Conservation (phyloP, 2,888 invertebrate species). For the Ectobius pallidus region DNA sequence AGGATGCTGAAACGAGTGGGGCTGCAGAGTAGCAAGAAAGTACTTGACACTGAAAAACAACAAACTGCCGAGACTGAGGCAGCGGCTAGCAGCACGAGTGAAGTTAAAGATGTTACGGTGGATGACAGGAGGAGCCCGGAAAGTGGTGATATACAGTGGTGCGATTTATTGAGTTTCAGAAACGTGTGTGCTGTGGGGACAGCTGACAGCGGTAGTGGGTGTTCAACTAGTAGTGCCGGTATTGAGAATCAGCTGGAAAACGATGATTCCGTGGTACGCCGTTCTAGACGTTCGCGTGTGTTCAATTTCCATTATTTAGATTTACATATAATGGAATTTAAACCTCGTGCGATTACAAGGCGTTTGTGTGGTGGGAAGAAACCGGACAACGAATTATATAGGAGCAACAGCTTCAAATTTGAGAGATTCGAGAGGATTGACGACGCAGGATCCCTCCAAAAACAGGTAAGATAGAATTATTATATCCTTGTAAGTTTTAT, state of each 20-base stretch:
- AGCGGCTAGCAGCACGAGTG: conserved; percentile 46
- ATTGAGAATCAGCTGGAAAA: conserved; percentile 42
- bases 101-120: conserved; percentile 46
- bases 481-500: too few relatives aligned
- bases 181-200: conserved; percentile 40
- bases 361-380: conserved; percentile 57
- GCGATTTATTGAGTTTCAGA: conserved; percentile 42
- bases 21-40: conserved; percentile 42
- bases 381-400: conserved; percentile 79
- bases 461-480: conserved; percentile 50
- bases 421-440: conserved; percentile 77
- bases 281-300: conserved; percentile 40
- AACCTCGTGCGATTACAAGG: conserved; percentile 67
- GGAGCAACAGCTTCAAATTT: conserved; percentile 88
- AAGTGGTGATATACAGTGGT: conserved; percentile 41
- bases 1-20: conserved; percentile 48
- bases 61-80: conserved; percentile 35
- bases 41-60: conserved; percentile 37
- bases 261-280: conserved; percentile 39
- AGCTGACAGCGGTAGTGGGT: conserved; percentile 31
- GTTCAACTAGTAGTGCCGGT: conserved; percentile 2
- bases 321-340: conserved; percentile 49
- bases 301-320: conserved; percentile 44
- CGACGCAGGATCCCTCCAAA: conserved; percentile 60
- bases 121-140: conserved; percentile 47